These are phyloP conservation scores for Aricia artaxerxes DNA, from an alignment of 2,888 invertebrate genomes.

Conservation along the genomic window DNA sequence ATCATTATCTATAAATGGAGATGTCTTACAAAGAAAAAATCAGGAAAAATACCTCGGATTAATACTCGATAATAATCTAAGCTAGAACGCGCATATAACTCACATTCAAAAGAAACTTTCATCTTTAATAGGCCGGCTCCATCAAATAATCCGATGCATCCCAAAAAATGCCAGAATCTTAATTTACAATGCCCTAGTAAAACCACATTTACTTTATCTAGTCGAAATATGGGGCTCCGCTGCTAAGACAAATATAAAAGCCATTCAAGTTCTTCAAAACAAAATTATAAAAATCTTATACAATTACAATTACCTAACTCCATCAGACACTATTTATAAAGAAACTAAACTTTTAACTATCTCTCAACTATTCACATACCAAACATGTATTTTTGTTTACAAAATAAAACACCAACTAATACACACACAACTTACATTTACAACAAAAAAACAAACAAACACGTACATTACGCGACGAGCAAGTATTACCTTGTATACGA, in stretches of 20 bases:
- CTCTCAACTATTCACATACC: too few species aligned
- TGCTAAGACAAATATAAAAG: neutral
- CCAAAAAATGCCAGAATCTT: neutral
- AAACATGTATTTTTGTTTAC: too few species aligned
- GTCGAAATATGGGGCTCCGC: neutral
- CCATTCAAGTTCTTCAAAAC: constrained; percentile 3
- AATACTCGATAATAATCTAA: neutral
- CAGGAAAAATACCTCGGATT: constrained; percentile 31
- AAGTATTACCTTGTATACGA: too few species aligned
- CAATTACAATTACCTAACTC: too few species aligned
- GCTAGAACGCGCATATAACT: neutral
- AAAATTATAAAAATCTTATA: too few species aligned
- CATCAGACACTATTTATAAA: too few species aligned
- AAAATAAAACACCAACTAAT: too few species aligned
- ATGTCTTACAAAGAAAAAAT: constrained; percentile 16
- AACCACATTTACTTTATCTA: neutral
- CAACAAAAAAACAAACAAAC: too few species aligned
- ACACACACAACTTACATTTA: too few species aligned
- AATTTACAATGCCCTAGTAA: neutral
- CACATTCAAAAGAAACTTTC: neutral
- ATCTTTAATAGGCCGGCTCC: neutral
- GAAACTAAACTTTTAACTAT: too few species aligned
- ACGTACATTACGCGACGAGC: too few species aligned
- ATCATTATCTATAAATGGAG: constrained; percentile 15
- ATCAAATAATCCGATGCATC: neutral